Base-by-base conservation (phyloP, 2,113 vertebrate genomes). In the Hippocampus mohnikei region DNA sequence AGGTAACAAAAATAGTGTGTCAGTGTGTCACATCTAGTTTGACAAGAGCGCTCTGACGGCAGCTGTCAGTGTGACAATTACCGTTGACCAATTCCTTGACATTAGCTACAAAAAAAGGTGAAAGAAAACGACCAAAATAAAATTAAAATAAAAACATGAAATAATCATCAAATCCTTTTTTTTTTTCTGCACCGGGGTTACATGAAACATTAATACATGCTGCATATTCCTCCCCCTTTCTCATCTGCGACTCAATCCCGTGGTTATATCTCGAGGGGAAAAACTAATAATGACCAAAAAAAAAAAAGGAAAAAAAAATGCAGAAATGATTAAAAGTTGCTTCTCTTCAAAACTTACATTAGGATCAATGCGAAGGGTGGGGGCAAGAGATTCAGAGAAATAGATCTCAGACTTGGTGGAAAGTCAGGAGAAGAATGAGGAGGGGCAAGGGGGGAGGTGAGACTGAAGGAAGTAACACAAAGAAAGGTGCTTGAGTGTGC, bases 311-410 rank as follows among this genome's bases (percentile, higher is more conserved):
- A 27, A 27, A 27, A 27, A 27, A 78, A 41, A 68, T 70, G 58
- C 63, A 69, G 71, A 61, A 78, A 83, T 76, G 73, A 88, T 82
- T 84, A 83, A 85, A 82, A 85, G 77, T 76, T 82, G 71, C 56
- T 79, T 67, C 74, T 75, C 52, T 84, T 77, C 76, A 75, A 69
- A 64, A 76, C 67, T 75, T 69, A 80, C 73, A 85, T 77, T 80
- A 61, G 74, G 75, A 83, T 69, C 25, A 80, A 67, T 55, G 44
- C 50, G 66, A 21, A 33, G 46, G 59, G 15, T 58, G 50, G 48
- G 33, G n/a, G 76, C 44, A 53, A 72, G 62, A 46, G 55, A 42
- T 42, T 9, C 10, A 20, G 52, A 61, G 44, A 44, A 42, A 42
- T 25, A 50, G 48, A 74, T 48, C 55, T 21, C 33, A 9, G 40